These are phyloP conservation scores for Hoplostethus mediterraneus DNA, from an alignment of 2,797 vertebrate genomes.

Conservation along the genomic window DNA sequence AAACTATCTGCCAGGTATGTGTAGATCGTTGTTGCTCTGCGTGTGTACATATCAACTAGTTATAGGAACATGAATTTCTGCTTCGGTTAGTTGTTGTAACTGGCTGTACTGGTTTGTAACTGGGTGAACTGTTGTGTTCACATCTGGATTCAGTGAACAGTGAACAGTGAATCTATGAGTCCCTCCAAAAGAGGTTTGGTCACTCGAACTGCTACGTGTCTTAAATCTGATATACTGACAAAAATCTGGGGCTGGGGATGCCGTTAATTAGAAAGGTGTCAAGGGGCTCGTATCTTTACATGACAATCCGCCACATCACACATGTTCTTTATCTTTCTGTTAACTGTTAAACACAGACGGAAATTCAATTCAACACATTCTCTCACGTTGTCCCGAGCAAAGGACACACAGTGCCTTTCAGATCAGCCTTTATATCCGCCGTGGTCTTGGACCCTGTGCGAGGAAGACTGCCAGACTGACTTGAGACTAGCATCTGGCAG, in stretches of 20 bases:
- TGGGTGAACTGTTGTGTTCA: background rate
- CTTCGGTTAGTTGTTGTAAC: background rate
- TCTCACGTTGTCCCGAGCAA: background rate
- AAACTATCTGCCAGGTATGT: background rate
- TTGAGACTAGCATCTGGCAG: background rate
- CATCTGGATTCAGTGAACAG: background rate
- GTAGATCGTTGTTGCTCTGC: background rate
- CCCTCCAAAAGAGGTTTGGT: too few relatives aligned
- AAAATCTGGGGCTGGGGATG: too few relatives aligned
- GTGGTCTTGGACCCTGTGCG: background rate
- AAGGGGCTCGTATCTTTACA: too few relatives aligned
- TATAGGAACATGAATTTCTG: background rate
- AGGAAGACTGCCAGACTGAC: background rate
- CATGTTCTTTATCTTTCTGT: slow-evolving; percentile 8
- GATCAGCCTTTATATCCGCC: background rate
- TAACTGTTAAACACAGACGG: background rate
- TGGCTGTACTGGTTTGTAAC: too few relatives aligned
- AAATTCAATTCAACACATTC: background rate
- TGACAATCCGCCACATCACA: background rate
- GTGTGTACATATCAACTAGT: background rate
- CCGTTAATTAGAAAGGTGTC: too few relatives aligned
- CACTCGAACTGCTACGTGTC: too few relatives aligned
- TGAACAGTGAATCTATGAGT: background rate
- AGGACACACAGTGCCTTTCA: background rate
- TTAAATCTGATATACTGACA: too few relatives aligned